A percentile compares a stretch with the other conserved stretches of the same genome.
Evolutionary conservation across 1,140 invertebrate species (phyloP).

Genomic region (Arion vulgaris): DNA sequence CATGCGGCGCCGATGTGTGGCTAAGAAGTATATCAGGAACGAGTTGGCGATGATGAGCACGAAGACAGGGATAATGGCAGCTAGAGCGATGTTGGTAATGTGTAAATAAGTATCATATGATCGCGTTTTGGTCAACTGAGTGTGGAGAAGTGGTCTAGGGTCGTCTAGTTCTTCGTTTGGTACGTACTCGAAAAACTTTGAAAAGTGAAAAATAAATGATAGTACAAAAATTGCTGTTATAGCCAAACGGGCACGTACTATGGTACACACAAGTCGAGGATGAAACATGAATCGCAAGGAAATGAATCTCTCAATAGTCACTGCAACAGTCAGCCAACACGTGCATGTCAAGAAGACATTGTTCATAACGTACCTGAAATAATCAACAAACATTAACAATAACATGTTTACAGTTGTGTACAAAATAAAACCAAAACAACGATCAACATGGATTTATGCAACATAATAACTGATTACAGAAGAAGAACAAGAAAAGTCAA

Average conservation of each 20-base stretch:
- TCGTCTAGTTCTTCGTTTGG: constrained; percentile 69
- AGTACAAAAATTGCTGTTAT: constrained; percentile 86
- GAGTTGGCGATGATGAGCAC: constrained; percentile 92
- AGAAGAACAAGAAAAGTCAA: too few relatives aligned
- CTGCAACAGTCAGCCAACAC: constrained; percentile 92
- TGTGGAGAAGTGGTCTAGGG: constrained; percentile 77
- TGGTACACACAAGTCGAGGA: constrained; percentile 89
- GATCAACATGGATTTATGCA: too few relatives aligned
- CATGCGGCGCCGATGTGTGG: constrained; percentile 81
- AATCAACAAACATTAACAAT: too few relatives aligned
- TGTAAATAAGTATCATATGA: constrained; percentile 76
- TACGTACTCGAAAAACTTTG: constrained; percentile 75
- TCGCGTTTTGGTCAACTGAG: constrained; percentile 79
- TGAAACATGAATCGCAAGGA: constrained; percentile 93
- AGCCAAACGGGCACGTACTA: constrained; percentile 86
- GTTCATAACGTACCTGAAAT: constrained; percentile 82
- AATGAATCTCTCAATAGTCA: constrained; percentile 93
- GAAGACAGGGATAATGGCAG: constrained; percentile 90
- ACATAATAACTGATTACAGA: too few relatives aligned
- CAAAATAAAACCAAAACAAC: too few relatives aligned
- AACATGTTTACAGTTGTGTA: too few relatives aligned
- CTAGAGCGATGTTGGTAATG: constrained; percentile 49
- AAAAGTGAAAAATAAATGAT: constrained; percentile 88
- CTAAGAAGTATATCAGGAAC: constrained; percentile 86
- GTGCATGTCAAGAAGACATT: constrained; percentile 90